Conservation (phyloP, 2,888 invertebrate genomes). For the Scaptodrosophila latifasciaeformis region DNA sequence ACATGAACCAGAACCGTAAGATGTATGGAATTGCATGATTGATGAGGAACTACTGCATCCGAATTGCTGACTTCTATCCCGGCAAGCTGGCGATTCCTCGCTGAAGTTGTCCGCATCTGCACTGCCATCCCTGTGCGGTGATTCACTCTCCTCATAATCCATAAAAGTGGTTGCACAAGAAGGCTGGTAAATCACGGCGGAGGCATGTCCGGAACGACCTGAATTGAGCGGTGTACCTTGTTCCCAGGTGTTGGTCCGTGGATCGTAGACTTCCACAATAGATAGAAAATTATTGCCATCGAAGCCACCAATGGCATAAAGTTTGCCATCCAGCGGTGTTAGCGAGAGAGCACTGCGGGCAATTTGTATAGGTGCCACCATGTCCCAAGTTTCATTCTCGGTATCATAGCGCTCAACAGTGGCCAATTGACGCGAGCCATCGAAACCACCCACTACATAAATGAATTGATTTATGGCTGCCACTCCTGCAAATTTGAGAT, state of each 20-base stretch:
- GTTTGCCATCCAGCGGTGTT: constrained; percentile 88
- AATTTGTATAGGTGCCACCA: constrained; percentile 83
- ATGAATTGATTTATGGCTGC: constrained; percentile 89
- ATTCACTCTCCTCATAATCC: constrained; percentile 68
- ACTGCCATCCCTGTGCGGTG: constrained; percentile 30
- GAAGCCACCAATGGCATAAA: constrained; percentile 95
- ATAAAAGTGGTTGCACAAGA: constrained; percentile 76
- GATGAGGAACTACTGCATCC: constrained; percentile 33
- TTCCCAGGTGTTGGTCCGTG: constrained; percentile 84
- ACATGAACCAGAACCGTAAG: constrained; percentile 57
- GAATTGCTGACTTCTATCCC: no score
- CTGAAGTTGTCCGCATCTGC: constrained; percentile 23
- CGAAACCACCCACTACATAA: constrained; percentile 97
- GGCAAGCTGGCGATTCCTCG: constrained; percentile 28
- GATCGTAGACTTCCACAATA: constrained; percentile 92
- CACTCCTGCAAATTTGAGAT: constrained; percentile 78
- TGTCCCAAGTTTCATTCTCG: constrained; percentile 87
- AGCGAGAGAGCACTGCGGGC: constrained; percentile 92
- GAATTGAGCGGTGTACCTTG: constrained; percentile 86
- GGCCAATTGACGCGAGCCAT: constrained; percentile 86
- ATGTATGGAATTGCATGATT: constrained; percentile 53
- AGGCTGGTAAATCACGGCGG: constrained; percentile 90
- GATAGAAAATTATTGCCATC: constrained; percentile 90
- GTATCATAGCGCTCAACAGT: constrained; percentile 92
- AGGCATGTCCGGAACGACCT: constrained; percentile 93